Conservation (phyloP, 2,888 invertebrate genomes). For the Hirudinaria manillensis region DNA sequence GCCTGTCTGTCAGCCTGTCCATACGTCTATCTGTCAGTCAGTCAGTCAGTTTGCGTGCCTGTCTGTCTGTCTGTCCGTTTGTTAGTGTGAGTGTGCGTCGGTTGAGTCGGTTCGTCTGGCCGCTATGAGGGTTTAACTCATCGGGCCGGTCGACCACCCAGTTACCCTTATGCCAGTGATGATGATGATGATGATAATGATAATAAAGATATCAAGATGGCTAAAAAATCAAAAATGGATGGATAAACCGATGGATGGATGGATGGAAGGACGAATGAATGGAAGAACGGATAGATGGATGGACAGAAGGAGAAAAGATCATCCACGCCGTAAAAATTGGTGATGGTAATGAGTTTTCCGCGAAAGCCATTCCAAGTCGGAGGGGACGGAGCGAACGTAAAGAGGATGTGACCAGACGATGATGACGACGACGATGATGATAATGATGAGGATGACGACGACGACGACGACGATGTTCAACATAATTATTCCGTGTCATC, state of each 20-base stretch:
- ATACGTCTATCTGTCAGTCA: neutral
- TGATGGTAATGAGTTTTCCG: conserved; percentile 16
- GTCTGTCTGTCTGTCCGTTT: neutral
- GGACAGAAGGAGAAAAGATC: neutral
- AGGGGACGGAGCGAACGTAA: neutral
- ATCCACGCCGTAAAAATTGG: neutral
- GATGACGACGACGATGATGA: conserved; percentile 31
- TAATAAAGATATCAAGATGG: neutral
- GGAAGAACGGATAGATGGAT: neutral
- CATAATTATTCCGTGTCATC: no score
- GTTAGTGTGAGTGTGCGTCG: neutral
- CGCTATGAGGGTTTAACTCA: no score
- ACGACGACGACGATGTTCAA: neutral
- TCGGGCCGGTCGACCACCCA: no score
- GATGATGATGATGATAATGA: neutral
- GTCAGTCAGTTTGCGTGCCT: neutral
- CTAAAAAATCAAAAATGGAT: neutral
- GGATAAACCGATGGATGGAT: neutral
- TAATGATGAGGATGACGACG: conserved; percentile 22
- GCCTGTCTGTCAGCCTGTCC: neutral
- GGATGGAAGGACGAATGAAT: neutral
- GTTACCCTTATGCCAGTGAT: no score
- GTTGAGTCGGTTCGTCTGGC: neutral
- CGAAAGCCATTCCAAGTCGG: conserved; percentile 1
- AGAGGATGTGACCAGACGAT: conserved; percentile 19